These are phyloP conservation scores for Bombus fervidus DNA, from an alignment of 1,140 invertebrate genomes.

Conservation along the genomic window DNA sequence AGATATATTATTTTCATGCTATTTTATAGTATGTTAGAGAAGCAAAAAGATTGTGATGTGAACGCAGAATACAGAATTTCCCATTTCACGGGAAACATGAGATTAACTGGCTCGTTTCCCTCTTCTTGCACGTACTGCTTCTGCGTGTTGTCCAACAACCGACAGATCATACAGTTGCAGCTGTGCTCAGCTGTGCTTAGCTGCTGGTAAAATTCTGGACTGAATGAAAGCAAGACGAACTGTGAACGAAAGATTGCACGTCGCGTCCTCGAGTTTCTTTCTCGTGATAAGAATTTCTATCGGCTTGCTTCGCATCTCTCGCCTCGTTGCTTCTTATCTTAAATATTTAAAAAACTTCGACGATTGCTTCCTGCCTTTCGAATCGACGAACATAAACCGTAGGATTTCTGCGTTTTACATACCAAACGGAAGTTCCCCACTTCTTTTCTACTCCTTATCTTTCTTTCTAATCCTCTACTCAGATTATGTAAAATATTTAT, in stretches of 20 bases:
- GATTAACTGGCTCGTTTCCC: constrained; percentile 16
- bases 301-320: neutral
- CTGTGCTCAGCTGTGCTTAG: neutral
- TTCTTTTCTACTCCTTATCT: neutral
- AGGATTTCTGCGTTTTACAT: neutral
- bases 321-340: neutral
- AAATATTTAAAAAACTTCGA: constrained; percentile 6
- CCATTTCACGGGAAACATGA: neutral
- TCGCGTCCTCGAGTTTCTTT: neutral
- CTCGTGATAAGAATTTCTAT: neutral
- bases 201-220: neutral
- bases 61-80: neutral
- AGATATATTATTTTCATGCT: neutral
- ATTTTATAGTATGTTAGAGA: neutral
- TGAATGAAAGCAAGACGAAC: neutral
- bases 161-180: constrained; percentile 16
- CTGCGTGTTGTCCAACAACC: neutral
- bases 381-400: too few relatives aligned
- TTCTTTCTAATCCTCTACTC: too few relatives aligned
- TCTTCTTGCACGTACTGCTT: constrained; percentile 28
- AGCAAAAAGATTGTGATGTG: too few relatives aligned
- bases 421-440: neutral
- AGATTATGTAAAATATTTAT: too few relatives aligned
- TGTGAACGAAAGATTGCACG: neutral
- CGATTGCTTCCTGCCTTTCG: neutral